These are phyloP conservation scores for Pantala flavescens DNA, from an alignment of 1,140 invertebrate genomes.

Conservation along the genomic window DNA sequence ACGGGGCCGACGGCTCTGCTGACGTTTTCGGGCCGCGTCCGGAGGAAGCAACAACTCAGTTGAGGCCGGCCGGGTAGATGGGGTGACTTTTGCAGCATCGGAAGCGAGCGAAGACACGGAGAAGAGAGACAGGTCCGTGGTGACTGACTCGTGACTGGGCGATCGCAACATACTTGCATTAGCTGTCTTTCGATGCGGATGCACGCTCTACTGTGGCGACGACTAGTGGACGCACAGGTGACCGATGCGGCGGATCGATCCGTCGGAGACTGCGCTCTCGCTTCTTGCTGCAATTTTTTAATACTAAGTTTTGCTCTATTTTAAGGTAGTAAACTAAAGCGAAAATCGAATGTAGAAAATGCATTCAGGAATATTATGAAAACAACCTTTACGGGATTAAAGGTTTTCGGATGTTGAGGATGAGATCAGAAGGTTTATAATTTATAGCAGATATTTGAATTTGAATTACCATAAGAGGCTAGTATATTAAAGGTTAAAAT, in stretches of 20 bases:
- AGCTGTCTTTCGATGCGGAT: neutral
- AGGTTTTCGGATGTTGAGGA: too few species aligned
- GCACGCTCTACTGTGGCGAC: neutral
- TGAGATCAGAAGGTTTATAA: too few species aligned
- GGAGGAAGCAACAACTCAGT: conserved; percentile 26
- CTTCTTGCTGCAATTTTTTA: too few species aligned
- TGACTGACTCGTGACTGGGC: conserved; percentile 71
- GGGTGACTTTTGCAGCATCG: conserved; percentile 41
- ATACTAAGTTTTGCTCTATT: too few species aligned
- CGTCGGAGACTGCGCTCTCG: neutral
- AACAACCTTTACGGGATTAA: too few species aligned
- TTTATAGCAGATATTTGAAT: too few species aligned
- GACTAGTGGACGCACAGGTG: neutral
- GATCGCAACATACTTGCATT: conserved; percentile 49
- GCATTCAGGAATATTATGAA: too few species aligned
- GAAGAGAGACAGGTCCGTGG: conserved; percentile 67
- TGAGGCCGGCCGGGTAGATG: conserved; percentile 38
- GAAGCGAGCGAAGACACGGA: conserved; percentile 63
- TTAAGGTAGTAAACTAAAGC: too few species aligned
- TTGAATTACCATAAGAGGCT: too few species aligned
- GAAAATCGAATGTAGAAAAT: too few species aligned
- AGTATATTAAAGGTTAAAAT: too few species aligned
- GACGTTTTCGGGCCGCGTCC: conserved; percentile 19
- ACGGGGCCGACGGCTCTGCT: conserved; percentile 15
- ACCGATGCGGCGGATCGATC: neutral